These are phyloP conservation scores for Polypterus bichir DNA, from an alignment of 2,113 vertebrate genomes.

Conservation along the genomic window DNA sequence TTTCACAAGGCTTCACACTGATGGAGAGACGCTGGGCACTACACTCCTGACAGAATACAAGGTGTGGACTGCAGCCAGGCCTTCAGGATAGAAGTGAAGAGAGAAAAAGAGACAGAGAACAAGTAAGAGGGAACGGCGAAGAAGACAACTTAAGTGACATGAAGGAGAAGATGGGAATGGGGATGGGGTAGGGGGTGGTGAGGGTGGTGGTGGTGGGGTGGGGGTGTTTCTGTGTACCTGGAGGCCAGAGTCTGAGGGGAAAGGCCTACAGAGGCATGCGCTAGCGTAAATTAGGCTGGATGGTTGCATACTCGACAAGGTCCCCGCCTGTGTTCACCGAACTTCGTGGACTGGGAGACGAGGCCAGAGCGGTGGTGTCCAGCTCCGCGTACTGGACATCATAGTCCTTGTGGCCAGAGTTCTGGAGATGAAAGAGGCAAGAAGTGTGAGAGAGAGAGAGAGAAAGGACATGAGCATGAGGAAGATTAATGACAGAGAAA, in stretches of 20 bases:
- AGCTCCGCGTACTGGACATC: conserved; percentile 83
- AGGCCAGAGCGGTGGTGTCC: conserved; percentile 79
- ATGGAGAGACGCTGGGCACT: too few species aligned
- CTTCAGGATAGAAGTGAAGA: conserved; percentile 14
- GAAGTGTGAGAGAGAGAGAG: conserved; percentile 37
- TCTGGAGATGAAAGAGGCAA: conserved; percentile 74
- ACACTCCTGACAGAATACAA: too few species aligned
- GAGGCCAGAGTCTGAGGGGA: conserved; percentile 64
- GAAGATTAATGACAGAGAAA: not conserved
- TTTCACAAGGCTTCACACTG: too few species aligned
- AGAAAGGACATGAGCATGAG: conserved; percentile 19
- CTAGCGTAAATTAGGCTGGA: conserved; percentile 80
- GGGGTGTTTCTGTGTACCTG: conserved; percentile 62
- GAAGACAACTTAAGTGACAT: conserved; percentile 4
- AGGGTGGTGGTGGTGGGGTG: conserved; percentile 5
- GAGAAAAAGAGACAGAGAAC: conserved; percentile 4
- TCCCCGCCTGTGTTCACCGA: conserved; percentile 68
- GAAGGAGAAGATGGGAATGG: conserved; percentile 12
- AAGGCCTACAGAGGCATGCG: conserved; percentile 65
- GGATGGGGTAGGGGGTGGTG: conserved; percentile 10
- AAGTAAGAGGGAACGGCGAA: not conserved
- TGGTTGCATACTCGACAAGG: conserved; percentile 86
- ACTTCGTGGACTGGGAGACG: conserved; percentile 56
- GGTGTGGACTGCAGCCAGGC: conserved; percentile 20
- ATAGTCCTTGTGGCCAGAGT: conserved; percentile 66